A percentile compares a stretch with the other conserved stretches of the same genome.
These are phyloP conservation scores for Seriola aureovittata DNA, from an alignment of 2,113 vertebrate genomes.

Conservation along the genomic window DNA sequence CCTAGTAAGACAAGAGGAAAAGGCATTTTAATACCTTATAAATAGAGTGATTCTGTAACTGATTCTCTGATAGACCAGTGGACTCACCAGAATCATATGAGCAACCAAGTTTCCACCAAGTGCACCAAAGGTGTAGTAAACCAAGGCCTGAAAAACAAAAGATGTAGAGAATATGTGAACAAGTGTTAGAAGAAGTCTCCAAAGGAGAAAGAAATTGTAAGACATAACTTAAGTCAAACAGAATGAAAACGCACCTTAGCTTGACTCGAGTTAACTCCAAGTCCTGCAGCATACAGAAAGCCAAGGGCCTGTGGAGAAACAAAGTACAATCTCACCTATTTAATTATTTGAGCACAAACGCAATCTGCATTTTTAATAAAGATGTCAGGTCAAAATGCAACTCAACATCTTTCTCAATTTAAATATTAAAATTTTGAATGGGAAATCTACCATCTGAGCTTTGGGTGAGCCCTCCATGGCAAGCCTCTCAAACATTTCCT, in stretches of 20 bases:
- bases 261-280: conserved; percentile 98
- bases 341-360: not conserved
- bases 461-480: conserved; percentile 94
- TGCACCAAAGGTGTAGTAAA: conserved; percentile 98
- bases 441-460: conserved; percentile 90
- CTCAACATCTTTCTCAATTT: not conserved
- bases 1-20: conserved; percentile 79
- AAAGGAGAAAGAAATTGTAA: not conserved
- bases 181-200: too few species aligned
- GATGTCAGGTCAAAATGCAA: not conserved
- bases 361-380: not conserved
- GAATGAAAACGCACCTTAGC: conserved; percentile 91
- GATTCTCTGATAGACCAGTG: not conserved
- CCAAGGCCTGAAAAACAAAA: conserved; percentile 87
- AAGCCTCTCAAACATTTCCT: conserved; percentile 94
- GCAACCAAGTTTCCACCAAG: conserved; percentile 96
- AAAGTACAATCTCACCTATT: not conserved
- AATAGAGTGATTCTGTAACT: not conserved
- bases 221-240: not conserved
- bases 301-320: conserved; percentile 90
- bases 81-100: conserved; percentile 97
- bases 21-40: not conserved
- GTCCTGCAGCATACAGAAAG: conserved; percentile 95
- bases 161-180: not conserved
- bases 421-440: not conserved